Evolutionary conservation across 2,113 vertebrate genomes (phyloP).

Genomic region (Cromileptes altivelis): DNA sequence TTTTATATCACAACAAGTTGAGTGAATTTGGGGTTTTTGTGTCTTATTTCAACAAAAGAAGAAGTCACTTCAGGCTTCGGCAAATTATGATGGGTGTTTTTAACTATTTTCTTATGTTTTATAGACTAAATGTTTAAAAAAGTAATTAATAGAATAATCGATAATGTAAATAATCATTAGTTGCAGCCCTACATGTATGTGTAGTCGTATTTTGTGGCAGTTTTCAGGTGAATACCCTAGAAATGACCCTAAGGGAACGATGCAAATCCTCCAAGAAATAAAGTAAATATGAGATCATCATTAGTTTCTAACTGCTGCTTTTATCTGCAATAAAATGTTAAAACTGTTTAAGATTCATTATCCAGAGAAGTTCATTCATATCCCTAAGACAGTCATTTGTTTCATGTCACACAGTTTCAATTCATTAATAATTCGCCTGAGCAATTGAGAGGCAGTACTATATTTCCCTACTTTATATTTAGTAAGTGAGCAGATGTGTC

Average conservation of each 20-base stretch:
- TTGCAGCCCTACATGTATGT: background rate
- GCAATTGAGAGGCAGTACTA: constrained; percentile 31
- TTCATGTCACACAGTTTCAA: constrained; percentile 41
- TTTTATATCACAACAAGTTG: background rate
- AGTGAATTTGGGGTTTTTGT: background rate
- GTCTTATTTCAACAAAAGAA: background rate
- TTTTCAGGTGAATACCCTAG: background rate
- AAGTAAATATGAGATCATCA: background rate
- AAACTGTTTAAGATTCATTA: background rate
- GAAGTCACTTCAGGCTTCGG: background rate
- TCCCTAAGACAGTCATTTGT: constrained; percentile 32
- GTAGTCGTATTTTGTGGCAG: background rate
- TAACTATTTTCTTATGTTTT: background rate
- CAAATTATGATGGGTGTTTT: background rate
- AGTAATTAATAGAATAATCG: background rate
- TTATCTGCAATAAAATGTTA: background rate
- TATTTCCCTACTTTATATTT: constrained; percentile 58
- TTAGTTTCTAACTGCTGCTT: background rate
- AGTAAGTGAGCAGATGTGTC: constrained; percentile 57
- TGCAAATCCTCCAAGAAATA: constrained; percentile 20
- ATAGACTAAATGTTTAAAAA: background rate
- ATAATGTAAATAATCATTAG: background rate
- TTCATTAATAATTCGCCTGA: constrained; percentile 57
- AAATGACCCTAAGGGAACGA: background rate
- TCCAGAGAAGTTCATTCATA: background rate